phyloP scores from a whole-genome alignment of 1,140 invertebrate genomes.

The Polypedilum vanderplanki region DNA sequence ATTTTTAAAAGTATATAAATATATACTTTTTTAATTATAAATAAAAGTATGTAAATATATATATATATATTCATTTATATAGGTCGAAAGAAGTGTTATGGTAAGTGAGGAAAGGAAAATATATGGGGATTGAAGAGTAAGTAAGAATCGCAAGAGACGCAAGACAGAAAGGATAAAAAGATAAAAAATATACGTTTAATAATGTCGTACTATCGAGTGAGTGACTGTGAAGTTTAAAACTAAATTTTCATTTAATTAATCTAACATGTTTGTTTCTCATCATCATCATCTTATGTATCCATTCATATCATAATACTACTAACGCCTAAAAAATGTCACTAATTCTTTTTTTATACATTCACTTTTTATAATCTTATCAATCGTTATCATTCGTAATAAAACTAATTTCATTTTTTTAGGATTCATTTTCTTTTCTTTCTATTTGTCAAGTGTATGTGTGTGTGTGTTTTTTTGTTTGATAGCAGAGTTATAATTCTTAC shows the following conservation, averaged over 20 bases:
- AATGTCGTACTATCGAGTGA: not conserved
- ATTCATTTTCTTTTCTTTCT: not conserved
- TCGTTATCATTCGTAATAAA: conserved; percentile 19
- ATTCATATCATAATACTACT: conserved; percentile 13
- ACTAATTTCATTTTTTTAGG: conserved; percentile 7
- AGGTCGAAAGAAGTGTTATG: not conserved
- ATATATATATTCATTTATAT: not conserved
- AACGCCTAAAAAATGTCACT: conserved; percentile 17
- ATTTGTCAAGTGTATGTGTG: not conserved
- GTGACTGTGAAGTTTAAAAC: not conserved
- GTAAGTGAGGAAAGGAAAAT: not conserved
- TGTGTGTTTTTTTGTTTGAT: not conserved
- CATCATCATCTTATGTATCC: not conserved
- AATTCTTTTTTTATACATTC: not conserved
- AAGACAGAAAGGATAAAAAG: not conserved
- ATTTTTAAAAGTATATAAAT: not conserved
- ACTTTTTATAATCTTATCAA: conserved; percentile 13
- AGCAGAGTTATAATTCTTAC: not conserved
- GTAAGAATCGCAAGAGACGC: no score
- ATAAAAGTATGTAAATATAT: not conserved
- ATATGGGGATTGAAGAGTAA: no score
- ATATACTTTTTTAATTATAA: no score
- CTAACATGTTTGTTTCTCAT: conserved; percentile 4
- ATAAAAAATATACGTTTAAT: not conserved
- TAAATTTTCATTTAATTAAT: conserved; percentile 5